phyloP scores from a whole-genome alignment of 2,888 invertebrate species.

The Lasioglossum morio region DNA sequence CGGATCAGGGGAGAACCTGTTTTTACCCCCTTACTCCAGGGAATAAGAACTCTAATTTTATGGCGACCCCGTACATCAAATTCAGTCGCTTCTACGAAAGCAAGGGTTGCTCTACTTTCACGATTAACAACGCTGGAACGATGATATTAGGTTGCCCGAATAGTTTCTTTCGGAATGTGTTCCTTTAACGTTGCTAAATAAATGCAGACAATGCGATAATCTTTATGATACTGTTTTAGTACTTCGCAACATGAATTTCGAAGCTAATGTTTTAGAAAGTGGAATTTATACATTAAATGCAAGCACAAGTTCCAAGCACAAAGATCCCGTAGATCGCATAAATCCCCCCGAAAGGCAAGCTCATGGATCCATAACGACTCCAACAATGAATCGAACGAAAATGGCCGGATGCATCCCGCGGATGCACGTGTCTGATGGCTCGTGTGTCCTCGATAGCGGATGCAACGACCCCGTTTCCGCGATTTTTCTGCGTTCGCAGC shows the following conservation, averaged over 20 bases:
- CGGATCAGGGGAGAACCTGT: conserved; percentile 61
- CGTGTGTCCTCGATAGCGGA: conserved; percentile 56
- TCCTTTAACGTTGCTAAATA: too few species aligned
- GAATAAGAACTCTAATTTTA: conserved; percentile 54
- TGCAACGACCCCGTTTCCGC: conserved; percentile 63
- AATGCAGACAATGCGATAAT: too few species aligned
- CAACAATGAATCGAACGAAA: conserved; percentile 37
- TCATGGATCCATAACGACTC: conserved; percentile 4
- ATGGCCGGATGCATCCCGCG: conserved; percentile 51
- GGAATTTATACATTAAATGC: too few species aligned
- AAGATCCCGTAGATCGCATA: not conserved
- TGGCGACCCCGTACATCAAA: conserved; percentile 1
- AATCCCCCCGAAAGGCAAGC: conserved; percentile 38
- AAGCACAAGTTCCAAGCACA: too few species aligned
- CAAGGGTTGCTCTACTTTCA: not conserved
- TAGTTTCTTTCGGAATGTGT: too few species aligned
- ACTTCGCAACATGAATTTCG: too few species aligned
- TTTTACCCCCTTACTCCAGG: conserved; percentile 45
- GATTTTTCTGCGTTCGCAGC: conserved; percentile 46
- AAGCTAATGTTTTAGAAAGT: too few species aligned
- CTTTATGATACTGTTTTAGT: too few species aligned
- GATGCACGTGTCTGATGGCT: conserved; percentile 56
- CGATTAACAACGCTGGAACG: not conserved
- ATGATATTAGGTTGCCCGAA: not conserved
- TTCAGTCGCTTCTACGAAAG: not conserved